phyloP scores from a whole-genome alignment of 2,113 vertebrate species.

The Phylloscopus trochiloides region DNA sequence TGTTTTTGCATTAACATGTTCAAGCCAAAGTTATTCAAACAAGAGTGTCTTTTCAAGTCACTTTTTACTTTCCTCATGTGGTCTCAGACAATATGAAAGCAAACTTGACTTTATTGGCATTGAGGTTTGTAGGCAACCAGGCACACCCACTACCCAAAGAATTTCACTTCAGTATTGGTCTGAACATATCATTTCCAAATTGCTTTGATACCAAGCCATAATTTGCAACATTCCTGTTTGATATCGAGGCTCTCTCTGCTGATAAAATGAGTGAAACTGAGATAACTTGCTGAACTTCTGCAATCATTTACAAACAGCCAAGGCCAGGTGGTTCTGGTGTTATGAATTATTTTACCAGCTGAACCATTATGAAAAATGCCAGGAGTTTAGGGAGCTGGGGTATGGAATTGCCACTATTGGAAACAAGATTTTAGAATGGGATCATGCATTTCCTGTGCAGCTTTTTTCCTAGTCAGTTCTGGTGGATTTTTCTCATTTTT shows the following conservation, averaged over 20 bases:
- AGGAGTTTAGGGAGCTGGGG: background rate
- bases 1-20: background rate
- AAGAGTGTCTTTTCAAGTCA: background rate
- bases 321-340: background rate
- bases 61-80: background rate
- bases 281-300: background rate
- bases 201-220: constrained; percentile 32
- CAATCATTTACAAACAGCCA: background rate
- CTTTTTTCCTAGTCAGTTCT: background rate
- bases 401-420: background rate
- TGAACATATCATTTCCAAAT: background rate
- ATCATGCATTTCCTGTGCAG: background rate
- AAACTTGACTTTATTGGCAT: background rate
- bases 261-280: constrained; percentile 10
- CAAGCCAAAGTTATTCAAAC: background rate
- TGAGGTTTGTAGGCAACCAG: background rate
- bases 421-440: background rate
- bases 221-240: background rate
- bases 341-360: constrained; percentile 25
- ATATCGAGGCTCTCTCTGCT: background rate
- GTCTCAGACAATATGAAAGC: background rate
- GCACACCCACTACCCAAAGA: background rate
- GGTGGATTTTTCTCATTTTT: background rate
- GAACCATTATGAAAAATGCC: background rate
- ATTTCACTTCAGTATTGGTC: background rate